Conservation (phyloP, 2,797 vertebrate species). For the Orestias chungarensis region DNA sequence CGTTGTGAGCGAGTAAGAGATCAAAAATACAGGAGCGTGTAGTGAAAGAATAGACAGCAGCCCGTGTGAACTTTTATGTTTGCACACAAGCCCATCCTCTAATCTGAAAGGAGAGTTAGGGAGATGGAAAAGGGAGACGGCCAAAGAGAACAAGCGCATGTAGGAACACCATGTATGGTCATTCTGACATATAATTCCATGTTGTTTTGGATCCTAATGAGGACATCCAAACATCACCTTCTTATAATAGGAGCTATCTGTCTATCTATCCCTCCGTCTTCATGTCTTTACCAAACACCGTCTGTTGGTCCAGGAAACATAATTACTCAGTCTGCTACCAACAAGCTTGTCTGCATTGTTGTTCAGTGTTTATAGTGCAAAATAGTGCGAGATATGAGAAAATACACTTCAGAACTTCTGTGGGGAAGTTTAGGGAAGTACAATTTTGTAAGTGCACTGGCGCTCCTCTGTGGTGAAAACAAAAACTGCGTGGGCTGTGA, state of each 20-base stretch:
- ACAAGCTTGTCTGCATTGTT: slow-evolving; percentile 9
- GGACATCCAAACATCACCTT: slow-evolving; percentile 47
- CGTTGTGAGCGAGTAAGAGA: slow-evolving; percentile 30
- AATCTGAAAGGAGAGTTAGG: slow-evolving; percentile 41
- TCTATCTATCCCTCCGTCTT: not conserved
- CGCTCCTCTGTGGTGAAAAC: slow-evolving; percentile 57
- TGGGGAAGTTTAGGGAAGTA: slow-evolving; percentile 24
- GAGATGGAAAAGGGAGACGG: slow-evolving; percentile 20
- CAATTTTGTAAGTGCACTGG: slow-evolving; percentile 42
- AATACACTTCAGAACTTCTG: slow-evolving; percentile 7
- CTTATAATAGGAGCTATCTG: slow-evolving; percentile 14
- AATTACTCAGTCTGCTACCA: slow-evolving; percentile 15
- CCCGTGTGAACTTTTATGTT: slow-evolving; percentile 50
- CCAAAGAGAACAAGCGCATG: slow-evolving; percentile 34
- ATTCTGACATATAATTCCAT: slow-evolving; percentile 52
- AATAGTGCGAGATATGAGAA: not conserved
- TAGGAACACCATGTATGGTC: slow-evolving; percentile 66
- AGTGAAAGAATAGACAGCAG: slow-evolving; percentile 17
- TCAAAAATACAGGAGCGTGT: slow-evolving; percentile 18
- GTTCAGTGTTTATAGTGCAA: not conserved
- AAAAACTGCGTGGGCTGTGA: not conserved
- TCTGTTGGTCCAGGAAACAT: slow-evolving; percentile 52
- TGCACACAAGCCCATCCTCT: slow-evolving; percentile 55
- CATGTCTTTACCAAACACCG: slow-evolving; percentile 18
- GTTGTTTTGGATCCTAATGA: slow-evolving; percentile 56